Evolutionary conservation across 1,140 invertebrate genomes (phyloP), one percentile per base, ranked within the genome.

Genomic region (Rhagoletis zephyria): DNA sequence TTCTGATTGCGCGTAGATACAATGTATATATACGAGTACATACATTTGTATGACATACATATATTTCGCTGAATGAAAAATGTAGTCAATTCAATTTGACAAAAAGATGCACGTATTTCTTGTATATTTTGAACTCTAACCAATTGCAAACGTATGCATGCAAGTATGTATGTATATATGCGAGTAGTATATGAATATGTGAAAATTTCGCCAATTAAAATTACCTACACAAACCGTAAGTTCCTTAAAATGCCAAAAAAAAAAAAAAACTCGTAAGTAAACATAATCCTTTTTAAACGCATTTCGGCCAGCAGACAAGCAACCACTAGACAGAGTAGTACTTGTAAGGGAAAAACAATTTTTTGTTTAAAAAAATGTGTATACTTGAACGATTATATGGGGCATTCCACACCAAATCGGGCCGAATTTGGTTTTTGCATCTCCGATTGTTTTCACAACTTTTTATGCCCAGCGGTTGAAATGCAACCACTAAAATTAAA

Each of bases 81-180:
- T 81, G 74, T 19, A 56, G 74, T 5, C 74, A 81, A 81, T 81
- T n/a, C 48, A 51, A 81, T 81, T 81, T 81, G n/a, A n/a, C 74
- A 56, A 56, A 81, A 81, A 56, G 45, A 48, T 48, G 40, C 70
- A 74, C 70, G 70, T 74, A 16, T 74, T 74, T 51, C 42, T 51
- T 74, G 70, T 48, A 51, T n/a, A 12, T 48, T 48, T 74, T 74
- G 70, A 74, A 74, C 45, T 74, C 16, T 51, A 16, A 74, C 70
- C 70, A 74, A 67, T 67, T 40, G 3, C 64, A 67, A 10, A 67
- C n/a, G 4, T 63, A 63, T 14, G 61, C 16, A 14, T 14, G 16
- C 10, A 56, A 5, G 48, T 40, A 45, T 2, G 48, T 12, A 48
- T 16, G 42, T 51, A 51, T 40, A 10, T 42, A 40, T 67, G 12